Conservation (phyloP, 2,888 invertebrate genomes). For the Eustalomyia histrio region DNA sequence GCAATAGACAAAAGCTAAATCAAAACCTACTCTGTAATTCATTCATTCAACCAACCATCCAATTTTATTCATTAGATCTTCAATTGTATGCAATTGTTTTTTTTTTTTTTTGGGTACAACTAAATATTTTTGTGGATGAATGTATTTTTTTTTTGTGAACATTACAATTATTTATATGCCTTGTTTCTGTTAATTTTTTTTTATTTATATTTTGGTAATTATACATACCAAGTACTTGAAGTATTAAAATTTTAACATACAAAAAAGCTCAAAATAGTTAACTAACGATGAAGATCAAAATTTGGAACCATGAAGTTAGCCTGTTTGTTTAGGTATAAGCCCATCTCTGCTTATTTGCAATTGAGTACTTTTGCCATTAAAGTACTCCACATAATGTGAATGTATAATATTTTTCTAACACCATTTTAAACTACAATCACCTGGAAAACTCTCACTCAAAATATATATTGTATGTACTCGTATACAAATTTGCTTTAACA, state of each 20-base stretch:
- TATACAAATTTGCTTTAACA: no score
- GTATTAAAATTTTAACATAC: slow-evolving; percentile 1
- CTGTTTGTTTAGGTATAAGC: no score
- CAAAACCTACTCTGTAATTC: slow-evolving; percentile 37
- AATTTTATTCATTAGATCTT: slow-evolving; percentile 40
- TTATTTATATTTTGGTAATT: slow-evolving; percentile 21
- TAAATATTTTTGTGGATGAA: neutral
- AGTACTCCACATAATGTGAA: neutral
- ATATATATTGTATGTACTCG: no score
- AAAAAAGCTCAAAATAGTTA: neutral
- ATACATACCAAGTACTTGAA: slow-evolving; percentile 13
- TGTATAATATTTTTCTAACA: neutral
- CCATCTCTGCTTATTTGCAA: neutral
- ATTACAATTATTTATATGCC: slow-evolving; percentile 1
- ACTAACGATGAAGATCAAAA: neutral
- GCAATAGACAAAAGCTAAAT: slow-evolving; percentile 23
- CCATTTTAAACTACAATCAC: neutral
- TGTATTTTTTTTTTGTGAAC: neutral
- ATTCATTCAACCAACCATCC: slow-evolving; percentile 47
- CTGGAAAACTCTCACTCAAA: slow-evolving; percentile 29
- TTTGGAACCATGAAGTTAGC: neutral
- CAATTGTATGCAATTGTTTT: slow-evolving; percentile 32
- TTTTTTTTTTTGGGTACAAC: slow-evolving; percentile 5
- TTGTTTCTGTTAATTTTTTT: neutral
- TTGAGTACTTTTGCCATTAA: slow-evolving; percentile 2